These are phyloP conservation scores for Omphaloscelis lunosa DNA, from an alignment of 2,888 invertebrate species.

Conservation along the genomic window DNA sequence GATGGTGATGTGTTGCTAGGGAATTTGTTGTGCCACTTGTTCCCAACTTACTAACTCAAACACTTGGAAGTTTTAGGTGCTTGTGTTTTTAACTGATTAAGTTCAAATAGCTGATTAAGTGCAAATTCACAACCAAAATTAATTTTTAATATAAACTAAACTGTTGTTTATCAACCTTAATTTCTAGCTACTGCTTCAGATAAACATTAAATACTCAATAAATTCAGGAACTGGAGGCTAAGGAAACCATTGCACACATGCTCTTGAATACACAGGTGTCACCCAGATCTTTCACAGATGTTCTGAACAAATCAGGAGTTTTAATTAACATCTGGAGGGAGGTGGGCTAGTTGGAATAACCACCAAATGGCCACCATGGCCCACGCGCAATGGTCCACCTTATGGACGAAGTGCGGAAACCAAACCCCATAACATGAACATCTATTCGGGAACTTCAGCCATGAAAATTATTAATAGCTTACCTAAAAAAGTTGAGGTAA, in stretches of 20 bases:
- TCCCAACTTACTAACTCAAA: neutral
- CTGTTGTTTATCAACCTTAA: neutral
- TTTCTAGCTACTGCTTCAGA: neutral
- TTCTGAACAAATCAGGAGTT: no score
- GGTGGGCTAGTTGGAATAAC: no score
- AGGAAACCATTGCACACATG: no score
- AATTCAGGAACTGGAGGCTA: no score
- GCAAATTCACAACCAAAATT: neutral
- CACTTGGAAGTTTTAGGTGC: neutral
- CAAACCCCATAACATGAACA: no score
- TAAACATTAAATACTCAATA: neutral
- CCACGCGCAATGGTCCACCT: no score
- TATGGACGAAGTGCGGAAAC: no score
- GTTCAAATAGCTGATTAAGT: neutral
- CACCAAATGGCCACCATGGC: no score
- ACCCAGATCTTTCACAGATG: no score
- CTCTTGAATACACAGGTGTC: no score
- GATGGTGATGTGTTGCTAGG: neutral
- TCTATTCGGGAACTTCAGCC: neutral
- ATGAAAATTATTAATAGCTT: conserved; percentile 72
- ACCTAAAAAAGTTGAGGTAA: conserved; percentile 96
- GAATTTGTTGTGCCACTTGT: neutral
- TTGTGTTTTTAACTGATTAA: neutral
- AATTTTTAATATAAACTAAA: neutral
- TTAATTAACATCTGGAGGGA: no score